phyloP scores from a whole-genome alignment of 2,113 vertebrate species.

The Anoplopoma fimbria region DNA sequence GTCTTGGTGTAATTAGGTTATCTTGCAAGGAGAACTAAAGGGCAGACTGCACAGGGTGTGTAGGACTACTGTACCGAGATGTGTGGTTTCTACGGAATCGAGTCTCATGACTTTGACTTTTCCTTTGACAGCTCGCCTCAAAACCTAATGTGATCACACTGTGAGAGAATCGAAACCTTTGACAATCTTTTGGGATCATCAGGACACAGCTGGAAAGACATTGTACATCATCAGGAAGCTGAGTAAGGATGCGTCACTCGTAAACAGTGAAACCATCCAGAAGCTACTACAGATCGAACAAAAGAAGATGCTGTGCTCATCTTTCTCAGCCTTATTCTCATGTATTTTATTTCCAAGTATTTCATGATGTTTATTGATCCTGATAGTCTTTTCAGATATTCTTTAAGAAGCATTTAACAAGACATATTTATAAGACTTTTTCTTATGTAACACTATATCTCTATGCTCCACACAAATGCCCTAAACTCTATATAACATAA shows the following conservation, averaged over 20 bases:
- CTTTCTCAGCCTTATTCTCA: background rate
- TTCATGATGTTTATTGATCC: background rate
- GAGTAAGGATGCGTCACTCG: background rate
- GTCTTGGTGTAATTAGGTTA: constrained; percentile 6
- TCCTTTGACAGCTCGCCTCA: background rate
- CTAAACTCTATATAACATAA: background rate
- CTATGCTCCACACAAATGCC: background rate
- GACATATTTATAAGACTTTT: background rate
- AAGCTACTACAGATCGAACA: background rate
- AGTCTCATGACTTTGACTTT: constrained; percentile 26
- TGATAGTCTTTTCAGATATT: background rate
- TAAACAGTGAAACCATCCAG: background rate
- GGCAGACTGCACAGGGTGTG: constrained; percentile 6
- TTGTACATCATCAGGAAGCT: background rate
- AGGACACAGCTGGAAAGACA: background rate
- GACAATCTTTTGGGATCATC: background rate
- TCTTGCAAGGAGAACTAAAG: background rate
- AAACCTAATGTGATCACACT: constrained; percentile 12
- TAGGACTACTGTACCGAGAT: background rate
- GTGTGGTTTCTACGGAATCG: background rate
- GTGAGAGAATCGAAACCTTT: constrained; percentile 23
- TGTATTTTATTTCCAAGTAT: background rate
- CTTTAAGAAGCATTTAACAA: background rate
- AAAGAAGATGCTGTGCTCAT: background rate
- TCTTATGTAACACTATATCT: background rate